Evolutionary conservation across 2,797 vertebrate genomes (phyloP).

Genomic region (Chrosomus eos): DNA sequence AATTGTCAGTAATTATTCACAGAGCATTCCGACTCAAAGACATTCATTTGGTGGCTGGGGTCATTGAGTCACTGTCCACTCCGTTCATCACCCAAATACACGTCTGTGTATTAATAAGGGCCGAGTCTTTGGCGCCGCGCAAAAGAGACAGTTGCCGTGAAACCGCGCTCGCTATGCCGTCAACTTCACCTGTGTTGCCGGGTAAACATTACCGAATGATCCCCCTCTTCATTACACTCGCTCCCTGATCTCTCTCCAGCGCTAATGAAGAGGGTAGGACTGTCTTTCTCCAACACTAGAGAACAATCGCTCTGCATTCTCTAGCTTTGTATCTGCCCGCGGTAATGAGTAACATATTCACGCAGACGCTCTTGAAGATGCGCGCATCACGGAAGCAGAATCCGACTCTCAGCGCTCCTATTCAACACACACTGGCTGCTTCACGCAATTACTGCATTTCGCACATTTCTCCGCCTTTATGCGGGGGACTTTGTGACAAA

Average conservation of each 20-base stretch:
- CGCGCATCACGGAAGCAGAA: slow-evolving; percentile 15
- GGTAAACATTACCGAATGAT: slow-evolving; percentile 46
- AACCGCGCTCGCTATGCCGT: slow-evolving; percentile 7
- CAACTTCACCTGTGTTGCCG: slow-evolving; percentile 32
- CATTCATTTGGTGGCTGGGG: not conserved
- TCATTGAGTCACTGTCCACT: slow-evolving; percentile 36
- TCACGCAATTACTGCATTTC: slow-evolving; percentile 80
- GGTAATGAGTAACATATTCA: slow-evolving; percentile 75
- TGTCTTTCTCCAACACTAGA: slow-evolving; percentile 46
- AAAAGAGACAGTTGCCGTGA: slow-evolving; percentile 46
- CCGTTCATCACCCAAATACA: slow-evolving; percentile 16
- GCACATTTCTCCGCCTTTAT: slow-evolving; percentile 76
- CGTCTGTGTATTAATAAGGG: slow-evolving; percentile 16
- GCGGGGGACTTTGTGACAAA: slow-evolving; percentile 65
- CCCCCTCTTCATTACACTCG: slow-evolving; percentile 45
- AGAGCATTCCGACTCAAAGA: not conserved
- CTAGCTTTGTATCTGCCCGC: slow-evolving; percentile 44
- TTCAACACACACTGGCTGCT: slow-evolving; percentile 68
- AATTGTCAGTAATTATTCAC: slow-evolving; percentile 11
- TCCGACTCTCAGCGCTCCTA: slow-evolving; percentile 4
- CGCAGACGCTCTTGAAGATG: slow-evolving; percentile 55
- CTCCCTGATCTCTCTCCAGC: slow-evolving; percentile 46
- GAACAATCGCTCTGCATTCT: slow-evolving; percentile 76
- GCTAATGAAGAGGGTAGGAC: slow-evolving; percentile 52
- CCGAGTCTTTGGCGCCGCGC: not conserved